Evolutionary conservation across 1,140 invertebrate genomes (phyloP).

Genomic region (Drosophila ananassae): DNA sequence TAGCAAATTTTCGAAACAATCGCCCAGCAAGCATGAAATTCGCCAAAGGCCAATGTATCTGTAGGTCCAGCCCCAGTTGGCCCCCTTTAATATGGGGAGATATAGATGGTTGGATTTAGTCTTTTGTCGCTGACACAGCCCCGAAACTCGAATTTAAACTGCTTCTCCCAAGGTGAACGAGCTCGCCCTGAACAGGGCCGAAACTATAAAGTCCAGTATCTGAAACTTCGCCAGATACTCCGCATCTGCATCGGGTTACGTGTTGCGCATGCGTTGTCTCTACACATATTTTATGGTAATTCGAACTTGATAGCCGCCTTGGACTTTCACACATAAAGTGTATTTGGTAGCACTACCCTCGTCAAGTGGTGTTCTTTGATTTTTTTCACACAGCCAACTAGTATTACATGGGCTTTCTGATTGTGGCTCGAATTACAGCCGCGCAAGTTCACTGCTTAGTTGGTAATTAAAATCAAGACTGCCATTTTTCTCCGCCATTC

Average conservation of each 20-base stretch:
- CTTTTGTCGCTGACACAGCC: slow-evolving; percentile 41
- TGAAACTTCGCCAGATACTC: slow-evolving; percentile 13
- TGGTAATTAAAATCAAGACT: slow-evolving; percentile 63
- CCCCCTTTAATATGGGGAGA: slow-evolving; percentile 24
- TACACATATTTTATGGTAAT: slow-evolving; percentile 79
- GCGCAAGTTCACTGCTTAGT: slow-evolving; percentile 57
- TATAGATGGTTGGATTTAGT: slow-evolving; percentile 46
- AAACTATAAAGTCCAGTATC: slow-evolving; percentile 36
- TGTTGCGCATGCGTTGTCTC: slow-evolving; percentile 70
- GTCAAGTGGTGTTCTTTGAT: slow-evolving; percentile 31
- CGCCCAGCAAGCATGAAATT: slow-evolving; percentile 51
- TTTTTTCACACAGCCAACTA: slow-evolving; percentile 63
- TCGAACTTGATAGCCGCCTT: slow-evolving; percentile 52
- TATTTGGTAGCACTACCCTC: slow-evolving; percentile 12
- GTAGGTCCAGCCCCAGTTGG: slow-evolving; percentile 12
- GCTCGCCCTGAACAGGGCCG: slow-evolving; percentile 37
- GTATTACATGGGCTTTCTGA: slow-evolving; percentile 54
- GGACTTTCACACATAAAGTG: slow-evolving; percentile 53
- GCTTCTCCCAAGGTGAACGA: slow-evolving; percentile 65
- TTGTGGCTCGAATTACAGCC: slow-evolving; percentile 56
- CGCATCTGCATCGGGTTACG: slow-evolving; percentile 52
- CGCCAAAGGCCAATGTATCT: slow-evolving; percentile 48
- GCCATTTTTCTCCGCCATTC: slow-evolving; percentile 42
- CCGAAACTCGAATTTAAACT: slow-evolving; percentile 61
- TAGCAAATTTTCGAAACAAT: slow-evolving; percentile 53